Percentiles rank a stretch among this genome's conserved stretches.
phyloP scores from a whole-genome alignment of 2,797 vertebrate genomes.

The Alcedo atthis region DNA sequence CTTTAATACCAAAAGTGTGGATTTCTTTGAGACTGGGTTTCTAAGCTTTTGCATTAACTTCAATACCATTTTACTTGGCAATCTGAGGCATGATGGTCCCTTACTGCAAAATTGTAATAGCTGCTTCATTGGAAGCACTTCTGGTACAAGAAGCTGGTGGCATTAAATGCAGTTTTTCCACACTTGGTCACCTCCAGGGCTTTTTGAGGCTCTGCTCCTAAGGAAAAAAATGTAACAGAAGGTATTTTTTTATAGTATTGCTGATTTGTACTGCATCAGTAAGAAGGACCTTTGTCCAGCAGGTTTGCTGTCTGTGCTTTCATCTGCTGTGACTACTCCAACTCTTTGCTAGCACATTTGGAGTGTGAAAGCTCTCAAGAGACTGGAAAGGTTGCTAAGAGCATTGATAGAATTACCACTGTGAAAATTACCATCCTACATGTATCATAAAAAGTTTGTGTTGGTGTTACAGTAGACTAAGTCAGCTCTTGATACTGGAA shows the following conservation, averaged over 20 bases:
- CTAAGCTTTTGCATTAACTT: neutral
- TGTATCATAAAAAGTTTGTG: neutral
- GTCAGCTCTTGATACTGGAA: neutral
- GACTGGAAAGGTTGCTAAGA: neutral
- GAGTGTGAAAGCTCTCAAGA: neutral
- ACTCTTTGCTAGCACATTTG: rapidly evolving
- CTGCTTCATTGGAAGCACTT: neutral
- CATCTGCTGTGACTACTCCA: neutral
- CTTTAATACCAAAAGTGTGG: neutral
- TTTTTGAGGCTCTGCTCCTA: neutral
- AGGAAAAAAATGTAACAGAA: neutral
- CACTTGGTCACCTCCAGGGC: neutral
- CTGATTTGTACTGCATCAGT: neutral
- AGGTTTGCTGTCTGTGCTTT: neutral
- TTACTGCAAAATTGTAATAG: neutral
- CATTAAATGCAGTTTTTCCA: neutral
- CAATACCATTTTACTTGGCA: neutral
- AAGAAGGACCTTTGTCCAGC: neutral
- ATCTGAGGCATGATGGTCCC: neutral
- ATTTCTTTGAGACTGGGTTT: neutral
- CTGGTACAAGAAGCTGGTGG: neutral
- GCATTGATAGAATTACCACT: neutral
- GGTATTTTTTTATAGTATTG: neutral
- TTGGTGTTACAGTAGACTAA: neutral
- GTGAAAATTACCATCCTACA: neutral